Conservation (phyloP, 2,113 vertebrate genomes). For the Apeltes quadracus region DNA sequence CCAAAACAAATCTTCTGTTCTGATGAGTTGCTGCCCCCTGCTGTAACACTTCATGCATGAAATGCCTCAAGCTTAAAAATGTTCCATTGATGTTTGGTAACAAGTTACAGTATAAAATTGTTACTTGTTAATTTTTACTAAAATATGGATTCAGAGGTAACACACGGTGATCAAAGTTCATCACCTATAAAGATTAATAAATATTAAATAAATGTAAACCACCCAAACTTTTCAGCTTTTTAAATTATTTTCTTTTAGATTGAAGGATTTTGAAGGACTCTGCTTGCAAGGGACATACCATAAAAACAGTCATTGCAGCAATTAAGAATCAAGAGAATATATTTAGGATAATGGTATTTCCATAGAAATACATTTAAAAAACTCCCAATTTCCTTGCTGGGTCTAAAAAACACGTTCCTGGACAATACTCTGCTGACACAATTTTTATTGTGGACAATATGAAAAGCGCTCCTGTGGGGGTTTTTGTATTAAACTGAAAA, state of each 20-base stretch:
- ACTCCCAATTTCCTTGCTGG: constrained; percentile 10
- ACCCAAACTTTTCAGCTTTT: not conserved
- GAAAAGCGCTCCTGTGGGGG: not conserved
- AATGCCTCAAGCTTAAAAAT: not conserved
- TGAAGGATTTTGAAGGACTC: not conserved
- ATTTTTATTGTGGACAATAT: not conserved
- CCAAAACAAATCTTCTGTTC: not conserved
- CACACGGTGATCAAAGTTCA: not conserved
- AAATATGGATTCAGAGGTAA: not conserved
- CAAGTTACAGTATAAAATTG: no score
- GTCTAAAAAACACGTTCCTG: not conserved
- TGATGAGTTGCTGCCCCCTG: constrained; percentile 71
- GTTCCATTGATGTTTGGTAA: not conserved
- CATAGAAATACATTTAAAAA: constrained; percentile 21
- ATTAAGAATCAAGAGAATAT: constrained; percentile 33
- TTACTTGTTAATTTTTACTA: not conserved
- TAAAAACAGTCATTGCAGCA: constrained; percentile 25
- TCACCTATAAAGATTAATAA: not conserved
- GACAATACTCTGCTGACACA: not conserved
- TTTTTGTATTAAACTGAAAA: not conserved
- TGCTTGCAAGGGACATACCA: constrained; percentile 11
- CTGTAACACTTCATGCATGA: constrained; percentile 36
- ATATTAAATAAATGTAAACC: not conserved
- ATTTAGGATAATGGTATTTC: constrained; percentile 1
- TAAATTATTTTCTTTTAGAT: not conserved